Conservation (phyloP, 2,797 vertebrate species). For the Choloepus didactylus region DNA sequence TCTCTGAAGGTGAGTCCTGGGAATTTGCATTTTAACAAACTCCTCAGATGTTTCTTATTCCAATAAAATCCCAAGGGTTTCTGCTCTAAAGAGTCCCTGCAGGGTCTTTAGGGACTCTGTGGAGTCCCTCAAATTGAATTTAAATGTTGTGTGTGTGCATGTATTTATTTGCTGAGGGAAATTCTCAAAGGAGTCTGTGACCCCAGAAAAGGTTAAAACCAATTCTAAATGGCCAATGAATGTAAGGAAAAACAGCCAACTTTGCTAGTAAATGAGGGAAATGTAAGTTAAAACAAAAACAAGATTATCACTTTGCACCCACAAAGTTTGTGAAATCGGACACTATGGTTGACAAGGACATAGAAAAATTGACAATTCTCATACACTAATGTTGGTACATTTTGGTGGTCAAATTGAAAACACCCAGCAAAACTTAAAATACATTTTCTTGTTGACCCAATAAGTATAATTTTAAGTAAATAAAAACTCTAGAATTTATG, state of each 20-base stretch:
- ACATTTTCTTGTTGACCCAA: background rate
- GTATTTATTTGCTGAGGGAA: background rate
- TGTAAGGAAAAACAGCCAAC: background rate
- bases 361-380: slow-evolving; percentile 7
- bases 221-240: background rate
- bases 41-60: background rate
- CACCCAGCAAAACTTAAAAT: background rate
- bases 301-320: background rate
- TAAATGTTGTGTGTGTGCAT: background rate
- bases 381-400: background rate
- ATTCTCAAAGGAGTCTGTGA: background rate
- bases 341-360: background rate
- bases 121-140: background rate
- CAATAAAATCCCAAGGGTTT: background rate
- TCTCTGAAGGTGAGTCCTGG: background rate
- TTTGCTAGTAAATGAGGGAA: background rate
- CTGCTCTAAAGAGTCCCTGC: background rate
- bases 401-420: background rate
- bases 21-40: background rate
- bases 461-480: slow-evolving; percentile 32
- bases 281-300: background rate
- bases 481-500: background rate
- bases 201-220: background rate
- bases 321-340: slow-evolving; percentile 31
- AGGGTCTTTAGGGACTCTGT: background rate